These are phyloP conservation scores for Telenomus remus DNA, from an alignment of 1,140 invertebrate species.

Conservation along the genomic window DNA sequence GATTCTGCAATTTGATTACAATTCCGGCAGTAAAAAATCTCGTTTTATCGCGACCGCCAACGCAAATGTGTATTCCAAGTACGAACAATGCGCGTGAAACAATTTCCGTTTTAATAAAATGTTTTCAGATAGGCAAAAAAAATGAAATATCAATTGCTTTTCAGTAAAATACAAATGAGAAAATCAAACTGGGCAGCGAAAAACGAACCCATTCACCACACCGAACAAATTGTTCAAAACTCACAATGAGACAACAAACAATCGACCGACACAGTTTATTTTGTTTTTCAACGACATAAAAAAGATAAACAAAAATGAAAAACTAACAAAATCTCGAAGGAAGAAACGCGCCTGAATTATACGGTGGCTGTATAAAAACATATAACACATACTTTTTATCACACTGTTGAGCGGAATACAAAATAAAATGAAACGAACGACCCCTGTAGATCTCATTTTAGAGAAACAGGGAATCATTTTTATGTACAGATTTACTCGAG, in stretches of 20 bases:
- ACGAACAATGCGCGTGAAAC: slow-evolving; percentile 14
- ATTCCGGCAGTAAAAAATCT: slow-evolving; percentile 42
- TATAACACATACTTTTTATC: neutral
- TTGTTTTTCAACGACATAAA: too few species aligned
- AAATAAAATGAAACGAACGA: slow-evolving; percentile 8
- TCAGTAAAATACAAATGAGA: slow-evolving; percentile 31
- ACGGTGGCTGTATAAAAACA: neutral
- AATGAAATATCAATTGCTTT: slow-evolving; percentile 34
- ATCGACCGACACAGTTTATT: too few species aligned
- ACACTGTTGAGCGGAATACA: neutral
- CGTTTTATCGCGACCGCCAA: slow-evolving; percentile 18
- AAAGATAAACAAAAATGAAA: too few species aligned
- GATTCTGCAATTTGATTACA: slow-evolving; percentile 52
- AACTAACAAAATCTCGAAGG: too few species aligned
- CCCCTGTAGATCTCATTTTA: neutral
- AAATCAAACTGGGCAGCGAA: slow-evolving; percentile 11
- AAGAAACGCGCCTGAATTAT: too few species aligned
- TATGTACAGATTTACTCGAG: slow-evolving; percentile 11
- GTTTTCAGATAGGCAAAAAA: slow-evolving; percentile 8
- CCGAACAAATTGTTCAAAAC: too few species aligned
- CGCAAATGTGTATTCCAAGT: slow-evolving; percentile 18
- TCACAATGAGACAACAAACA: too few species aligned
- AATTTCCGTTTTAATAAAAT: slow-evolving; percentile 8
- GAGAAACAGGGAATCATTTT: neutral
- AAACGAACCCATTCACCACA: too few species aligned